Evolutionary conservation across 2,888 invertebrate species (phyloP), one percentile per base, ranked within the genome.

Genomic region (Epsilonema sp.): DNA sequence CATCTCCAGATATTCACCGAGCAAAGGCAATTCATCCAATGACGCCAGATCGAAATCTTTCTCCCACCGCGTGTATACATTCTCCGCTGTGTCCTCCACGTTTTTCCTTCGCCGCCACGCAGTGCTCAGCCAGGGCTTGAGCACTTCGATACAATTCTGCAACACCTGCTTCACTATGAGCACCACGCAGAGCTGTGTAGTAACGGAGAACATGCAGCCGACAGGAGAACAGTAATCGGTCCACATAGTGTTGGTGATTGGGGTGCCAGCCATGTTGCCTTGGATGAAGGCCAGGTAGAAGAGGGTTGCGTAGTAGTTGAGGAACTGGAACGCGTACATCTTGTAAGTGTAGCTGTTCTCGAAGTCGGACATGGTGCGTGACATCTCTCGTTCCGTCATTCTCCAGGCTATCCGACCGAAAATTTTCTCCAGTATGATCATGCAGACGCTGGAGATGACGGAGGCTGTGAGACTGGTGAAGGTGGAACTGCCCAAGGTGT

Each of bases 1-100:
- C 87, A 90, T 90, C 75, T 90, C 90, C 52, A 90, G 73, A 69
- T 90, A 90, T 69, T 90, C 90, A 0, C 82, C 82, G 68, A 89
- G 90, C 45, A 90, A 71, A 52, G 84, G 82, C 64, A 83, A 76
- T 37, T 80, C 76, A 2, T 84, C 84, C 73, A 82, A 83, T 55
- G 82, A 79, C 1, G 82, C 75, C 42, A 89, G 70, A 61, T 80
- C 80, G 57, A 79, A 82, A 65, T 89, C 89, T 61, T 80, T 79
- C 56, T 84, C 76, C 84, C 86, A 89, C n/a, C 49, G 37, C 8
- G 49, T 42, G 46, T 49, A 49, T 3, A 16, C 19, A 36, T 49
- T 49, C 11, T 41, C 44, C 8, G 38, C 47, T 4, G 47, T 37
- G 5, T 25, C 47, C 16, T 25, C 44, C 8, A 48, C 37, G 23